Base-by-base conservation (phyloP, 2,113 vertebrate species). In the Megaleporinus macrocephalus region DNA sequence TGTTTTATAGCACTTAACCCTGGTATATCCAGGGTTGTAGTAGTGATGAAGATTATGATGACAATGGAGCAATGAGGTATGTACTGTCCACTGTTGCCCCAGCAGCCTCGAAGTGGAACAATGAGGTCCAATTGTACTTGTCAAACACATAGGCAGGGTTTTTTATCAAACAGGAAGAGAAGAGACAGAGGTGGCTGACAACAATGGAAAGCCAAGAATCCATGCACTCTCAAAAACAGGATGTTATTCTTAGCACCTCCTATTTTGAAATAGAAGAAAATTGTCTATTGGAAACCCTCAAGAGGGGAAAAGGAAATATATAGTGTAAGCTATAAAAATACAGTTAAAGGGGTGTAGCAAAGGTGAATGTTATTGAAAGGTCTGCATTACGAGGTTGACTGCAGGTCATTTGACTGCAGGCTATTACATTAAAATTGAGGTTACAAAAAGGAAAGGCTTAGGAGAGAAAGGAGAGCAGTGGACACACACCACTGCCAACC, bases 341-440 rank as follows among this genome's bases (percentile, higher is more conserved):
- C 84, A 81, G 82, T 90, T 83, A 78, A 88, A 88, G 88, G 71
- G 70, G 26, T 80, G n/a, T 26, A 33, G 82, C 88, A 73, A 87
- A 90, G 85, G 85, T 90, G 89, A 89, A 90, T 92, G 90, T 91
- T 93, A 89, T 92, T 89, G 86, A 89, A 91, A 89, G 85, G 86
- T 85, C 88, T 92, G 84, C 76, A 82, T 93, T 92, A 91, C 89
- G 87, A 86, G 89, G 85, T 76, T 88, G 90, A 92, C 86, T 88
- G 72, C 16, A 83, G 90, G 88, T 91, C 90, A 86, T 80, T 7
- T 61, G n/a, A n/a, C 82, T 87, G 84, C 11, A 30, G 13, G 81
- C 86, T 90, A n/a, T 47, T 72, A 89, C 83, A 29, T n/a, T 65
- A 53, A 0, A 26, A 16, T 18, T 47, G 53, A 30, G 44, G 63